Conservation (phyloP, 1,140 invertebrate genomes). For the Pachypsylla venusta region DNA sequence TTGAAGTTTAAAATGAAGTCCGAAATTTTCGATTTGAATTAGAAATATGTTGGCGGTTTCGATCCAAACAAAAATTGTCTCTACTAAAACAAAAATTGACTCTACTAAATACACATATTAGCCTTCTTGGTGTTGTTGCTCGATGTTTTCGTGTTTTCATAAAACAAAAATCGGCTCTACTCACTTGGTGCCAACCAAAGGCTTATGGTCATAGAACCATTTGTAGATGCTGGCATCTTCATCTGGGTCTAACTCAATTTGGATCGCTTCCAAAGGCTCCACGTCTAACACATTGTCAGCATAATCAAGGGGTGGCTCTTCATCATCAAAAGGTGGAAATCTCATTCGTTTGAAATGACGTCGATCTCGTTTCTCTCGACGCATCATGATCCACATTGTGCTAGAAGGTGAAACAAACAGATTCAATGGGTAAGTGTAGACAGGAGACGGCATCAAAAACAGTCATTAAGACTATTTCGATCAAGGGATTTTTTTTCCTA, state of each 20-base stretch:
- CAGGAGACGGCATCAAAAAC: no score
- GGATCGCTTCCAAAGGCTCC: constrained; percentile 96
- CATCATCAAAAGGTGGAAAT: constrained; percentile 99
- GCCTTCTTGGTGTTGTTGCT: no score
- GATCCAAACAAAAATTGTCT: no score
- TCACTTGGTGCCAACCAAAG: constrained; percentile 73
- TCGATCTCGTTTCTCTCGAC: constrained; percentile 94
- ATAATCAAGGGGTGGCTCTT: constrained; percentile 98
- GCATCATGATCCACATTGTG: constrained; percentile 99
- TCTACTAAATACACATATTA: no score
- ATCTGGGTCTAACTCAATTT: constrained; percentile 93
- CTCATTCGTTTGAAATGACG: constrained; percentile 99
- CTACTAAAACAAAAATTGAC: no score
- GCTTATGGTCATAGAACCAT: constrained; percentile 99
- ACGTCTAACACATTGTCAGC: constrained; percentile 98
- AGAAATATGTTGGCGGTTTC: no score
- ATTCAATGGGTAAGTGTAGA: no score
- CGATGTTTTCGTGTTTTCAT: no score
- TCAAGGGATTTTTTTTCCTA: no score
- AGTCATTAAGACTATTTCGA: no score
- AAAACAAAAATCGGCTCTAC: constrained; percentile 23
- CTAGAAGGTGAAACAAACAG: constrained; percentile 36
- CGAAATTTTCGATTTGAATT: no score
- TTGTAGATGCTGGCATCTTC: constrained; percentile 81
- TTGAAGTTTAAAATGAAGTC: no score